Conservation (phyloP, 2,113 vertebrate species). For the Lampris incognitus region DNA sequence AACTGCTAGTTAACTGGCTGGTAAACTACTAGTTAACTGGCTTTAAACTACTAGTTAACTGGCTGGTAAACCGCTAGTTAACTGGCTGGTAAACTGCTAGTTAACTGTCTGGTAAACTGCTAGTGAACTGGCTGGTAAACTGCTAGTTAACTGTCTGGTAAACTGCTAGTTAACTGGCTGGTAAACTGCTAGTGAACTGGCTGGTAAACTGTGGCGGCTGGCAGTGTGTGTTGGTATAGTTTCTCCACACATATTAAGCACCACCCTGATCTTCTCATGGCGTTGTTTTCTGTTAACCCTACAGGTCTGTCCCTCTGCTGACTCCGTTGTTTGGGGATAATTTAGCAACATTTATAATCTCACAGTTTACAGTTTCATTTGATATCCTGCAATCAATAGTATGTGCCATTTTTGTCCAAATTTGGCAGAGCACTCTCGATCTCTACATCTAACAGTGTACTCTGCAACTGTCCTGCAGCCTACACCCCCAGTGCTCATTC, state of each 20-base stretch:
- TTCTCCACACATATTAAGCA: background rate
- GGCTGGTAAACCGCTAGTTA: background rate
- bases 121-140: too few relatives aligned
- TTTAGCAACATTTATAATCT: slow-evolving; percentile 15
- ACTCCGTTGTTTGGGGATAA: background rate
- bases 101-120: too few relatives aligned
- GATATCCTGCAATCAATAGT: slow-evolving; percentile 16
- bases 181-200: background rate
- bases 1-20: too few relatives aligned
- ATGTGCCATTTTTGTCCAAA: background rate
- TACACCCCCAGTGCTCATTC: too few relatives aligned
- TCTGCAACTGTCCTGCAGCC: too few relatives aligned
- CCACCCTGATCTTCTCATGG: background rate
- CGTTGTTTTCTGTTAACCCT: slow-evolving; percentile 6
- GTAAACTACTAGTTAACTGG: too few relatives aligned
- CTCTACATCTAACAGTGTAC: too few relatives aligned
- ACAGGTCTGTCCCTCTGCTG: background rate
- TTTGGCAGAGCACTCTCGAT: too few relatives aligned
- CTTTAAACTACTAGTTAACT: background rate
- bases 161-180: background rate
- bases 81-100: too few relatives aligned
- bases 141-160: too few relatives aligned
- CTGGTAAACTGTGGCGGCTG: background rate
- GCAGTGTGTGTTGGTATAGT: background rate
- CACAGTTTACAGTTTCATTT: slow-evolving; percentile 21